Evolutionary conservation across 2,113 vertebrate genomes (phyloP).

Genomic region (Arizona elegans): DNA sequence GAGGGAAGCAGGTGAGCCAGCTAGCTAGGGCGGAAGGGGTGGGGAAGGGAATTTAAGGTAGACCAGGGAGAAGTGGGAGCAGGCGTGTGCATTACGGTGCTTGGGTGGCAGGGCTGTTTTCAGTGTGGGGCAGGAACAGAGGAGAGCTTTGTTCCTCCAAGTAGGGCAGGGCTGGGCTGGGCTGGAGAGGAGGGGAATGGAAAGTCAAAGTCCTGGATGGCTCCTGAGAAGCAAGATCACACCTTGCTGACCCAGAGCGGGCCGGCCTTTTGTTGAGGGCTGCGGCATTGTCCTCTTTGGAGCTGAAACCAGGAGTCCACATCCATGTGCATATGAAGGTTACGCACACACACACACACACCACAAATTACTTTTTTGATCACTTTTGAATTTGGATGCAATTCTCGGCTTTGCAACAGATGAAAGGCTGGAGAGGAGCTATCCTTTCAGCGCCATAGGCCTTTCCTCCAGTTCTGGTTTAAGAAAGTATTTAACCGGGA

Average conservation of each 20-base stretch:
- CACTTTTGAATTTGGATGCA: background rate
- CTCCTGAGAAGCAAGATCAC: background rate
- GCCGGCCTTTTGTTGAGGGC: background rate
- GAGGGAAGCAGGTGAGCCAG: slow-evolving; percentile 5
- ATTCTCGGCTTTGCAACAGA: background rate
- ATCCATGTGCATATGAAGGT: background rate
- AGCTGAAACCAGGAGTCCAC: background rate
- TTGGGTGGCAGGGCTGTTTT: background rate
- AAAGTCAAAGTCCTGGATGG: background rate
- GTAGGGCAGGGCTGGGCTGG: slow-evolving; percentile 6
- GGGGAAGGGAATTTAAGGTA: slow-evolving; percentile 11
- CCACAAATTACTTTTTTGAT: background rate
- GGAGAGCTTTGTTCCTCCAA: slow-evolving; percentile 13
- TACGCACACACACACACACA: background rate
- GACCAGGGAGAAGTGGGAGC: background rate
- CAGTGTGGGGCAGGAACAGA: background rate
- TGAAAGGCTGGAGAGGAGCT: background rate
- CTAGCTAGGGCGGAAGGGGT: background rate
- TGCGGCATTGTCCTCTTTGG: background rate
- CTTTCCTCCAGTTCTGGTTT: background rate
- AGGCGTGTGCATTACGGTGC: background rate
- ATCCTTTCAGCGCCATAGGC: background rate
- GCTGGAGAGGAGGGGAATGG: background rate
- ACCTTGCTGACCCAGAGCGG: background rate
- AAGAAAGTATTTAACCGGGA: background rate